Evolutionary conservation across 2,797 vertebrate species (phyloP), one percentile per base, ranked within the genome.

Genomic region (Poeciliopsis turneri): DNA sequence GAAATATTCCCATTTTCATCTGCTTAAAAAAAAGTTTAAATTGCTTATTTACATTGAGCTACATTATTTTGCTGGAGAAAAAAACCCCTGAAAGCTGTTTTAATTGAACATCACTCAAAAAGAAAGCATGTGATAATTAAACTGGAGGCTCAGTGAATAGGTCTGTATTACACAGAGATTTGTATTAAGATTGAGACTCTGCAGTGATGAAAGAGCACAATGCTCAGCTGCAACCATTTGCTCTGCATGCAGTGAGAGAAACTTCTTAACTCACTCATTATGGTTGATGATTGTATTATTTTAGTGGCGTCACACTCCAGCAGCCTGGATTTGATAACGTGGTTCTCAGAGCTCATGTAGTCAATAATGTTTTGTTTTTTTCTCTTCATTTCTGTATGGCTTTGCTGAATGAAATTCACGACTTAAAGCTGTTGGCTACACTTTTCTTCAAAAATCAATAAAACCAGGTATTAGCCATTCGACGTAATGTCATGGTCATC

Each of bases 271-370:
- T 88, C 80, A 75, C 83, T 93, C 88, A 89, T 93, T 94, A 87
- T 86, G 82, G 83, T 88, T 94, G 89, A 94, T 90, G 91, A 92
- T 93, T 93, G 92, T 88, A 90, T 94, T 94, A 94, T 93, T 93
- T 93, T 89, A 87, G 86, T 78, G 87, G 81, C 20, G 88, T 90
- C 88, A 90, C 88, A 87, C 91, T 92, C 89, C 84, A 88, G 78
- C 82, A 68, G 83, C 70, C 87, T 51, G 78, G 47, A 75, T 88
- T 88, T 87, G 91, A 93, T 91, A 91, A 91, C 87, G 77, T 69
- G 85, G 81, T 82, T 91, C 85, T 90, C 81, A 74, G 74, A 81
- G 74, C 89, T 84, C 78, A 16, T 69, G 77, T 74, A 72, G 90
- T 88, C 89, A 92, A 91, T 93, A 82, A 84, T 74, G 23, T 85